Evolutionary conservation across 2,113 vertebrate species (phyloP), one percentile per base, ranked within the genome.

Genomic region (Antechinus stuartii): DNA sequence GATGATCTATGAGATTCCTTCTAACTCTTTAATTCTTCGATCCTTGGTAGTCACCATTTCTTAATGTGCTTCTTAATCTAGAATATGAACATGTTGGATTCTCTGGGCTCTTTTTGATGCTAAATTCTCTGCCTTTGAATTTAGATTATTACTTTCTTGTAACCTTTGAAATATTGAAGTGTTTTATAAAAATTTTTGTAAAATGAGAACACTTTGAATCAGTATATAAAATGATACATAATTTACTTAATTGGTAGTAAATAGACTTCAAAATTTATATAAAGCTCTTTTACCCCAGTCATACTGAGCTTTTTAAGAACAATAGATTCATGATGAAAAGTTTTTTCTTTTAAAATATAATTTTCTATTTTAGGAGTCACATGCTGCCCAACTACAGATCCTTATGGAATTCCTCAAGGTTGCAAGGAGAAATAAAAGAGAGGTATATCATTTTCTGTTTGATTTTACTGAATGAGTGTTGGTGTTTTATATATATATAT

Each of bases 381-480:
- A 99, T 98, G 99, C 99, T 98, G 99, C 99, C 96, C 99, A 99
- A 30, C 98, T 99, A 96, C 99, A 99, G 97, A 99, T 99, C 97
- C 99, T 99, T 91, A 99, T 99, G 99, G 99, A 99, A 98, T 99
- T 99, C 96, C 99, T 99, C n/a, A 99, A 99, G 98, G 99, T 99
- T 98, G 99, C 99, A 94, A 99, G 99, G 97, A 99, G 99, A 97
- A 99, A 99, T 99, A 99, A 99, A 97, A 98, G 99, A 99, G 99
- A 99, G 99, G 99, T 99, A 98, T 98, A 92, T 96, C 96, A 93
- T 90, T 96, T 97, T 98, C 11, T 95, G 57, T 96, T 94, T 93
- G 89, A 93, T 97, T 94, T 49, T 97, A 96, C 91, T 57, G 95
- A 90, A 47, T 95, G 50, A 4, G 68, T 96, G 50, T 96, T 57